A percentile compares a stretch with the other conserved stretches of the same genome.
These are phyloP conservation scores for Opisthograptis luteolata DNA, from an alignment of 2,888 invertebrate species.

Conservation along the genomic window DNA sequence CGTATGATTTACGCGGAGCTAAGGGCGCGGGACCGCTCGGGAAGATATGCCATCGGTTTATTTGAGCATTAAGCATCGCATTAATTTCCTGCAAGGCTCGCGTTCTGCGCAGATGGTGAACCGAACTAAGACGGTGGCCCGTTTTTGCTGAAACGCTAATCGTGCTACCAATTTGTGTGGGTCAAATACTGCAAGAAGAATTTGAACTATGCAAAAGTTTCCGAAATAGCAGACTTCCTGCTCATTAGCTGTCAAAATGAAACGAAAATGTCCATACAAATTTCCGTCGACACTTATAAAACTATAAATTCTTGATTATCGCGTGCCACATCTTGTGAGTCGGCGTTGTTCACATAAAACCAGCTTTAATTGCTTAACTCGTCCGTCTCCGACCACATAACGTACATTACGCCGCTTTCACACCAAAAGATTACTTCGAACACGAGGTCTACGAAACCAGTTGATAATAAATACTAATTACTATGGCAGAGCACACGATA, in stretches of 20 bases:
- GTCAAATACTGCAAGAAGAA: slow-evolving; percentile 38
- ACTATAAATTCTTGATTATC: slow-evolving; percentile 73
- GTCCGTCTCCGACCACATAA: slow-evolving; percentile 70
- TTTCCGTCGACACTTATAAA: slow-evolving; percentile 54
- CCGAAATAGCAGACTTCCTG: slow-evolving; percentile 24
- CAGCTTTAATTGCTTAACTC: slow-evolving; percentile 78
- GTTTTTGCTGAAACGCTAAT: slow-evolving; percentile 51
- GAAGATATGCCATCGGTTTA: slow-evolving; percentile 62
- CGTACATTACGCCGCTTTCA: slow-evolving; percentile 70
- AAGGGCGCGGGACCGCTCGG: slow-evolving; percentile 57
- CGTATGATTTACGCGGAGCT: slow-evolving; percentile 78
- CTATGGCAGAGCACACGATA: slow-evolving; percentile 80
- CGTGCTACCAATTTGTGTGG: slow-evolving; percentile 69
- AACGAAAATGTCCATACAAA: slow-evolving; percentile 40
- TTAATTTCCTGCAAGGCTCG: slow-evolving; percentile 64
- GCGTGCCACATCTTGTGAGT: slow-evolving; percentile 64
- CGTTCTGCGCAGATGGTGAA: slow-evolving; percentile 72
- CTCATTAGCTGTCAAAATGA: slow-evolving; percentile 15
- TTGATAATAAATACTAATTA: slow-evolving; percentile 82
- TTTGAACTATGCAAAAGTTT: slow-evolving; percentile 35
- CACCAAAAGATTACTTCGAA: slow-evolving; percentile 62
- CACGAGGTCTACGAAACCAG: slow-evolving; percentile 46
- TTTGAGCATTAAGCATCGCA: slow-evolving; percentile 77
- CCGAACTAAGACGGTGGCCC: slow-evolving; percentile 68
- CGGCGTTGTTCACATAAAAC: slow-evolving; percentile 68